Evolutionary conservation across 2,113 vertebrate species (phyloP).

Genomic region (Cariama cristata): DNA sequence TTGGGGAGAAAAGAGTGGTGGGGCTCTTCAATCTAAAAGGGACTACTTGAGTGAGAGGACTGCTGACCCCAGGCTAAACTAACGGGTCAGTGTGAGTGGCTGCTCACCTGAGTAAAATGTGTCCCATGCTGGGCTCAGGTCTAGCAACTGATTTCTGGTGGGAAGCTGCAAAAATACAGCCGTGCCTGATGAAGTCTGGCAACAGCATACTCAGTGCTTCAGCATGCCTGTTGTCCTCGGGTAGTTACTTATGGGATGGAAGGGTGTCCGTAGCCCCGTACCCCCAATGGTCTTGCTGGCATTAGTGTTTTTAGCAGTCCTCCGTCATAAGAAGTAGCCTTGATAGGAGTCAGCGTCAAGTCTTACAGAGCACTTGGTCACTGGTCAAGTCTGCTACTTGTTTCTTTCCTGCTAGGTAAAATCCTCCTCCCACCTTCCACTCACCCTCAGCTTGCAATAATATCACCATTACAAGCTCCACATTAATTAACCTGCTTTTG

Average conservation of each 20-base stretch:
- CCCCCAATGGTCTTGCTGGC: fast-evolving
- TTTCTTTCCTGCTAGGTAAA: not conserved
- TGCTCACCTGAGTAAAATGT: not conserved
- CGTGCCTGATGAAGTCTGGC: not conserved
- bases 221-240: fast-evolving
- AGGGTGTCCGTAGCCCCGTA: fast-evolving
- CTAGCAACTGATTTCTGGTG: not conserved
- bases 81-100: not conserved
- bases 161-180: not conserved
- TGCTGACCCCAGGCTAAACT: not conserved
- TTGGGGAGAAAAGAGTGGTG: not conserved
- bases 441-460: not conserved
- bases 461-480: not conserved
- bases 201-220: not conserved
- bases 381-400: not conserved
- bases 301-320: not conserved
- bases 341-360: not conserved
- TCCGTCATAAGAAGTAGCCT: not conserved
- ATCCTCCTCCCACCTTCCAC: not conserved
- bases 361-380: not conserved
- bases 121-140: not conserved
- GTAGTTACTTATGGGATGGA: not conserved
- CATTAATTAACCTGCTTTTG: not conserved
- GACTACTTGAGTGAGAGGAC: not conserved
- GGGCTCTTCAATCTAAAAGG: not conserved